Evolutionary conservation across 2,113 vertebrate species (phyloP), one percentile per base, ranked within the genome.

Genomic region (Chloroceryle aenea): DNA sequence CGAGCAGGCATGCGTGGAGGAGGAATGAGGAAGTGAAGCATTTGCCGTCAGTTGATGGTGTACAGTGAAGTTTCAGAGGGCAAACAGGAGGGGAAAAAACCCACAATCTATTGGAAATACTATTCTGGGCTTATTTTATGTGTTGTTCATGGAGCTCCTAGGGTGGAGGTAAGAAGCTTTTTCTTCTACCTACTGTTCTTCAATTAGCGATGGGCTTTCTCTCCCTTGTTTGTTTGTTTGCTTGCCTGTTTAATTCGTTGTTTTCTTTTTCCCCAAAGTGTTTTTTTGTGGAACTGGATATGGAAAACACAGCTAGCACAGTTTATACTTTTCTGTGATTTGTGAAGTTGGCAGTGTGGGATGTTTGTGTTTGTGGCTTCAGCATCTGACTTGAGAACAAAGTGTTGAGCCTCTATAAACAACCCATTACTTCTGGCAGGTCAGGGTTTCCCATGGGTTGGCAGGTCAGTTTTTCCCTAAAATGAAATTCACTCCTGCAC

Each of bases 91-190:
- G 5, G 53, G 26, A 1, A 26, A 12, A 45, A 53, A 2, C 1
- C 1, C 43, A 52, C n/a, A 42, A 18, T 42, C 61, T 47, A 1
- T 58, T 0, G 0, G 53, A 78, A 48, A 43, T 26, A 38, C 26
- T 53, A 1, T 52, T 67, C 53, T 56, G 50, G n/a, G 6, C 12
- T 43, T 32, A 42, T 34, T 38, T 9, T 38, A 6, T 55, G 22
- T 62, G 29, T 6, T 88, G 64, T 91, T 93, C 90, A 96, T 96
- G 96, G 93, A 91, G 52, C 27, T 89, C 30, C 36, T 30, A 2
- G 4, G 42, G 55, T 14, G 6, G 42, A 77, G 95, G 95, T 96
- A 96, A 95, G 93, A 34, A 42, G 26, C 4, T 36, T 63, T 76
- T 69, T 66, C 26, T 78, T 63, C 32, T 81, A 6, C 14, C 15